Base-by-base conservation (phyloP, 2,113 vertebrate species). In the Dasypus novemcinctus region DNA sequence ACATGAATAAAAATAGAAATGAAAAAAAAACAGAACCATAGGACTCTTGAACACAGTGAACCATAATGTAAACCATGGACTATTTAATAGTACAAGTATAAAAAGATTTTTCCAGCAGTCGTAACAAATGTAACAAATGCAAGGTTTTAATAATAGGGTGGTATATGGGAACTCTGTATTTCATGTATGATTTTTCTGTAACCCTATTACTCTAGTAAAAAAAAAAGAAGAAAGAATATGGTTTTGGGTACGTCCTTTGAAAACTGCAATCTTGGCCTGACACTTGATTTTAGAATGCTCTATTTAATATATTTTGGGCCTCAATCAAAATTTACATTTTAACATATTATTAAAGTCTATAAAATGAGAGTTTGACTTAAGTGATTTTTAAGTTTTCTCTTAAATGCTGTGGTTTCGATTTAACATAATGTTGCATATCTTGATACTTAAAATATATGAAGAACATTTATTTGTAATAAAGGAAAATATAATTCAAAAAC, bases 401-500 rank as follows among this genome's bases (percentile, higher is more conserved):
- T 68, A 64, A 79, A 86, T 87, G 14, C 33, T 29, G 15, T 64
- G 49, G 15, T 61, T 63, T 10, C 46, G 76, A n/a, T 94, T 76
- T 96, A 68, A 87, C 33, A 69, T 95, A 83, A 78, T 78, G 89
- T 63, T 88, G 4, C 46, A 72, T 57, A 87, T 91, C 54, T 86
- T 72, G 43, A n/a, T 86, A 79, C 72, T 79, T 63, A 80, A 64
- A 87, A 86, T 94, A 79, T 80, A 21, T 63, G 4, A 90, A 33
- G 69, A 89, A 36, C 27, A 49, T 90, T 3, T 57, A 20, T 57
- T 57, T 57, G 69, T 83, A 14, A 90, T 76, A 68, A 0, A 33
- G 29, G 36, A 90, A 81, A 68, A 43, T 54, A 61, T 69, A 87
- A 87, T 75, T 91, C 61, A 66, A 7, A 81, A 46, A 38, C 91